These are phyloP conservation scores for Drosophila nigricruria DNA, from an alignment of 2,888 invertebrate species.

Conservation along the genomic window DNA sequence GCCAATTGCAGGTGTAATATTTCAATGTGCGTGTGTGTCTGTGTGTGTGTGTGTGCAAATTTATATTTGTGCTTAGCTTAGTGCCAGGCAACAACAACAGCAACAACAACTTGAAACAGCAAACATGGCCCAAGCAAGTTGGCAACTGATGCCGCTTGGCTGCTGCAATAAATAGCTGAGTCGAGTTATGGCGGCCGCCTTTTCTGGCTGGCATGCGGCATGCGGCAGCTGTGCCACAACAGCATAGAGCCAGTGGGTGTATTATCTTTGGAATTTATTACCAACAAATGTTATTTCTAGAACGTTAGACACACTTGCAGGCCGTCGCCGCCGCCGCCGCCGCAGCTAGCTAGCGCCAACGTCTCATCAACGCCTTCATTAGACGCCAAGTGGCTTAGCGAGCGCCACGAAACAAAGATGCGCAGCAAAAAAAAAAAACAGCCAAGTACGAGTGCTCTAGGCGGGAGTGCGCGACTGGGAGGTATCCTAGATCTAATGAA, in stretches of 20 bases:
- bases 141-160: conserved; percentile 55
- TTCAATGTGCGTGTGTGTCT: conserved; percentile 61
- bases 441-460: neutral
- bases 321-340: neutral
- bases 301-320: conserved; percentile 70
- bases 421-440: neutral
- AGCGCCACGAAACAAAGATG: neutral
- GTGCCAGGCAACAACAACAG: conserved; percentile 44
- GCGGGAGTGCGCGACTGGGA: neutral
- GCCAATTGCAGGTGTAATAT: conserved; percentile 80
- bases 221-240: conserved; percentile 14
- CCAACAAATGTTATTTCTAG: conserved; percentile 81
- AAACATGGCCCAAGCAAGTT: conserved; percentile 33
- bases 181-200: conserved; percentile 65
- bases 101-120: conserved; percentile 7
- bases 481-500: neutral
- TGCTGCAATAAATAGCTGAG: conserved; percentile 70
- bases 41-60: conserved; percentile 49
- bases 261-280: conserved; percentile 80
- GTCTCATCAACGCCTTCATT: conserved; percentile 79
- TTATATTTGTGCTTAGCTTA: conserved; percentile 73
- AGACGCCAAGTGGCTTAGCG: conserved; percentile 63
- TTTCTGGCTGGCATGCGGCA: conserved; percentile 11
- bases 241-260: conserved; percentile 64
- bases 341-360: conserved; percentile 6